Evolutionary conservation across 2,797 vertebrate genomes (phyloP), one percentile per base, ranked within the genome.

Genomic region (Urocyon cinereoargenteus): DNA sequence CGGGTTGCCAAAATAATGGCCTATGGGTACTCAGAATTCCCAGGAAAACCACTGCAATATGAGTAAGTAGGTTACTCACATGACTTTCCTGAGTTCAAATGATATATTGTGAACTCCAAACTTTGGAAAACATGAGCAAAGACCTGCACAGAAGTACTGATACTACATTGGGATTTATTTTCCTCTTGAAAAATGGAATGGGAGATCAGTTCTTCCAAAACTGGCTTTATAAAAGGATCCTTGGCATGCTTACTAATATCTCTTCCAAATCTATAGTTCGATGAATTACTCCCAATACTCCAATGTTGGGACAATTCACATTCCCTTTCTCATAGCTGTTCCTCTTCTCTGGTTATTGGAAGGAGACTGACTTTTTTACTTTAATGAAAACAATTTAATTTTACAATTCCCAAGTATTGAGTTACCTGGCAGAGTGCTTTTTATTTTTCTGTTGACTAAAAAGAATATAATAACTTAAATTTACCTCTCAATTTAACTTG

Each of bases 361-460:
- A 89, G 53, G 88, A 79, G 53, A 82, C 18, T 62, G 51, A 70
- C 72, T 82, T 94, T 95, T 95, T 93, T 53, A 94, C 16, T 93
- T 77, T 85, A 22, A 70, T 84, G 53, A 90, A 93, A 91, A 81
- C 40, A 95, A 72, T 66, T 92, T 72, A 86, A 90, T 92, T 96
- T 97, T 68, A 86, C 11, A 81, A 62, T 72, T 90, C 45, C 40
- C 61, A 49, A 87, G 59, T 61, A 24, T 62, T 93, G 11, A 88
- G 31, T 49, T 91, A 94, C 15, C 31, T 93, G 68, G 59, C 61
- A 82, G 90, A 92, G 36, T 64, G n/a, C 9, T 84, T 96, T 91
- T 72, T 66, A 55, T 61, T 73, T 92, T 24, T 88, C 61, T 94
- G 59, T 49, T 86, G 36, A 45, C 66, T 92, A 53, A 92, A 96